Conservation (phyloP, 2,888 invertebrate genomes). For the Hymenopus coronatus region DNA sequence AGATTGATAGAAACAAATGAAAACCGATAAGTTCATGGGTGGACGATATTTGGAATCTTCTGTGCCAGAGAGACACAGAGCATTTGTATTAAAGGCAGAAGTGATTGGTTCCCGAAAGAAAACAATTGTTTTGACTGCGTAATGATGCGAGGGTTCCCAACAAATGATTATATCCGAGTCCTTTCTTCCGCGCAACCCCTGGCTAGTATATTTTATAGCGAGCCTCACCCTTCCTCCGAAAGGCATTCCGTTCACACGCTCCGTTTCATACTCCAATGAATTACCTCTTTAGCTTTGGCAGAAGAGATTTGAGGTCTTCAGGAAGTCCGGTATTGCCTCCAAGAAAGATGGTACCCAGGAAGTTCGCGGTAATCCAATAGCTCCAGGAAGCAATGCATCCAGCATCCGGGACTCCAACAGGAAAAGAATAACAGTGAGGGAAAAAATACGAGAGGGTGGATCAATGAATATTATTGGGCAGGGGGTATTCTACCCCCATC, state of each 20-base stretch:
- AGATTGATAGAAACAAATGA: too few relatives aligned
- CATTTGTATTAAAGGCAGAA: not conserved
- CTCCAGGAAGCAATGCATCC: not conserved
- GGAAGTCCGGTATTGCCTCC: conserved; percentile 10
- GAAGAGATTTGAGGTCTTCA: conserved; percentile 8
- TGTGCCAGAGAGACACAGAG: not conserved
- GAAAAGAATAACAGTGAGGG: not conserved
- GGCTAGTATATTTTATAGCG: not conserved
- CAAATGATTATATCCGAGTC: not conserved
- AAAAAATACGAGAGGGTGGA: not conserved
- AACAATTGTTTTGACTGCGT: not conserved
- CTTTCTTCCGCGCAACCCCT: not conserved
- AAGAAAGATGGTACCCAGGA: not conserved
- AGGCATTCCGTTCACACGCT: not conserved
- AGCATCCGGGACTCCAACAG: not conserved
- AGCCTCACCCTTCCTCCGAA: not conserved
- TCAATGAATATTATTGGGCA: not conserved
- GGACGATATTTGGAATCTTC: too few relatives aligned
- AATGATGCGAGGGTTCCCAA: not conserved
- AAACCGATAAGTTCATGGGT: too few relatives aligned
- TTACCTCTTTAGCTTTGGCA: conserved; percentile 4
- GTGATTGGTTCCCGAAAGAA: not conserved
- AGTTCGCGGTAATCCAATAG: conserved; percentile 15
- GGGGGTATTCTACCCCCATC: too few relatives aligned
- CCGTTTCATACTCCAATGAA: conserved; percentile 1